Evolutionary conservation across 2,888 invertebrate species (phyloP), one percentile per base, ranked within the genome.

Genomic region (Plebejus argus): DNA sequence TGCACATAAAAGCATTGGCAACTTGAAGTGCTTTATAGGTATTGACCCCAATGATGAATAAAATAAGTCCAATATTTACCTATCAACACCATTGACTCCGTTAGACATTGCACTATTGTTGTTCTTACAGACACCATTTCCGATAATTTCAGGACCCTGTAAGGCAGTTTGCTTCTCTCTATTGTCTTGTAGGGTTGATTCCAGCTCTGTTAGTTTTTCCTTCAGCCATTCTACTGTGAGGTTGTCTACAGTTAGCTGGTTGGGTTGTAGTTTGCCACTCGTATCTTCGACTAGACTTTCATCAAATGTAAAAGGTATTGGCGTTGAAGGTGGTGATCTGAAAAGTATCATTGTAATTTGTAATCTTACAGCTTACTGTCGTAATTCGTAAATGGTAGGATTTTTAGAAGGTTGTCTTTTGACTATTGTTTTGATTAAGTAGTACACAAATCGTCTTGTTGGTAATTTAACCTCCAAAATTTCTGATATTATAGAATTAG

Each of bases 221-320:
- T 97, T 96, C 78, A 99, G 91, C 96, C 97, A 97, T 85, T 98
- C 98, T 61, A 98, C 96, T 0, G 99, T 99, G 49, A 98, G 95
- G 89, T 98, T 98, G 89, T 99, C 98, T 0, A 99, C 97, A 0
- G 98, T 98, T 81, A 99, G 89, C 86, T 97, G 97, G 91, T 98
- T 98, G n/a, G 97, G 97, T 84, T 96, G 95, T 76, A 98, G 94
- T 89, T 97, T 97, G 10, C 98, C 98, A 76, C 97, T 97, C 77
- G 98, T 97, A 84, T 98, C 98, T 85, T 98, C 97, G 56, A 98
- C 97, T 79, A 99, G 95, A 83, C 96, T 96, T 84, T 97, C 97
- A 89, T 98, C 98, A 89, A 99, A 99, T 77, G 96, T 96, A 86
- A 99, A 98, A 81, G 96, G 95, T 74, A 97, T 93, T 33, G 97